Evolutionary conservation across 2,113 vertebrate genomes (phyloP), one percentile per base, ranked within the genome.

Genomic region (Zapornia atra): DNA sequence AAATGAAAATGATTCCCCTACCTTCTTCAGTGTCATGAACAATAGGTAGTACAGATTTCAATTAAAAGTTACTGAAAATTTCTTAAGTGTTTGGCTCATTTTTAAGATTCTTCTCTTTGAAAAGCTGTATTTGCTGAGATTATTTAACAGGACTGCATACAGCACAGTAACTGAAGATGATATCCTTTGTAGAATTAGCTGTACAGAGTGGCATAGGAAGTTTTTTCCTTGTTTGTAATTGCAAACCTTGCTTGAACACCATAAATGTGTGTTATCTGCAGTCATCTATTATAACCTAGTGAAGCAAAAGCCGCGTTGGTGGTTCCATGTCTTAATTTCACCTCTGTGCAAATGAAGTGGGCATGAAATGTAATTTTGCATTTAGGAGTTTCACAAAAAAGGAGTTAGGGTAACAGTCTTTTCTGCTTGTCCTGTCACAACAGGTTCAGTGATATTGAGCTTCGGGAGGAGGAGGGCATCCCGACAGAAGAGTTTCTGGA

Each of bases 21-120:
- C 99, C 33, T 99, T 99, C 98, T 99, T 99, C 97, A 99, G 99
- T 97, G 98, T 98, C 97, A 99, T 99, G 99, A 99, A 98, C 94
- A 99, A 99, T 98, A 99, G 99, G 99, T 99, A 99, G 81, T 97
- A 96, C 75, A 61, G 26, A 84, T 91, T 71, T 95, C 57, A 69
- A 9, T 87, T 75, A 28, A 9, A 88, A 68, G 63, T 88, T 85
- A 36, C 50, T 84, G 26, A 70, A 78, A 91, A 21, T 86, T 75
- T 48, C 24, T 61, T 86, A 92, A 92, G 77, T 40, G 53, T 33
- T 82, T 70, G 54, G 66, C 66, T 91, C 56, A 56, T 54, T 91
- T 92, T 92, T 71, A 82, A 65, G 34, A 34, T 54, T 73, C 12
- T 86, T 70, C 48, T 66, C 26, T 63, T 65, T 93, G 15, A 29